Base-by-base conservation (phyloP, 1,140 invertebrate genomes). In the Ooceraea biroi region DNA sequence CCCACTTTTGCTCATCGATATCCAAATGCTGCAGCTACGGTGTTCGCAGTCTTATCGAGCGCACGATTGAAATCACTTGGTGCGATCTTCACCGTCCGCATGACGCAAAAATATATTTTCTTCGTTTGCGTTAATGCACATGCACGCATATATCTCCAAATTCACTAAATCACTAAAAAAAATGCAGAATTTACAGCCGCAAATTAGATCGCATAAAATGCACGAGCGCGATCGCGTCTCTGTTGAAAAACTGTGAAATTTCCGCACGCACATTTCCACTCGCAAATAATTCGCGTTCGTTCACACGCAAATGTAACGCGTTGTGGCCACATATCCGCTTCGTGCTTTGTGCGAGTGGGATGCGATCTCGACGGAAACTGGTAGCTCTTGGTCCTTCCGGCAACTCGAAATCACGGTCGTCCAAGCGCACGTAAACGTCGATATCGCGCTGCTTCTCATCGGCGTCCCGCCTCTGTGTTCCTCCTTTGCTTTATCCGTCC, bases 301-400 rank as follows among this genome's bases (percentile, higher is more conserved):
- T 1, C n/a, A n/a, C n/a, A 48, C 57, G 36, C 65, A 17, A 46
- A 50, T 50, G 82, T 27, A 55, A 55, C 11, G 17, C 57, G 71
- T 69, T 52, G 27, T 25, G 50, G 14, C 27, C 69, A 44, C 65
- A 76, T 85, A 76, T 84, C 61, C 60, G 60, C 72, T 60, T 25
- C 66, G 46, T 22, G 72, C 78, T 58, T 82, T 74, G 63, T 44
- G 66, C 63, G 87, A 68, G 69, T 87, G 36, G 87, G 36, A 7
- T 7, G 36, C 7, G 36, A 36, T 36, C 2, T 36, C 36, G 36
- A 36, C 36, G 36, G 2, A 3, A 3, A 36, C 36, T 2, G 2
- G 36, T 7, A 7, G 36, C 36, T 36, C 36, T 36, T 7, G 36
- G 2, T 36, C 36, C 36, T 10, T 36, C 46, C 8, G 22, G 10